phyloP scores from a whole-genome alignment of 1,140 invertebrate genomes.

The Ceratina calcarata region DNA sequence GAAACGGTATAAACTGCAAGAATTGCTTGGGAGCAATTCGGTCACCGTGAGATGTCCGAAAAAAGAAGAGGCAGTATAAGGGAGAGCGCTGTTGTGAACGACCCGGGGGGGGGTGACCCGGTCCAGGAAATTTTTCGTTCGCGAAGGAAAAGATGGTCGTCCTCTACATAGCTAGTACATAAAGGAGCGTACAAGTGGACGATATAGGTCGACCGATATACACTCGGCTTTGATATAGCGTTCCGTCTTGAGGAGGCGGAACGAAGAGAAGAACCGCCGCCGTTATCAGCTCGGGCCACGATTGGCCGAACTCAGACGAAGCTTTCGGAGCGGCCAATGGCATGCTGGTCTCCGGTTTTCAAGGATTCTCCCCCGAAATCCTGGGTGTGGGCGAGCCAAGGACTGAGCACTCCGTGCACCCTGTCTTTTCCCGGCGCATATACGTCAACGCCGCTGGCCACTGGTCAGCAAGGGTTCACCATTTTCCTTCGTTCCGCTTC shows the following conservation, averaged over 20 bases:
- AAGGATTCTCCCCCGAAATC: conserved; percentile 72
- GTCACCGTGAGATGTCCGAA: background rate
- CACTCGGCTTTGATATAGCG: conserved; percentile 54
- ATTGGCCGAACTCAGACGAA: conserved; percentile 74
- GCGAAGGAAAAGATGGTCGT: conserved; percentile 58
- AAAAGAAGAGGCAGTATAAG: conserved; percentile 8
- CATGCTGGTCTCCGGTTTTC: conserved; percentile 78
- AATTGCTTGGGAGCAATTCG: background rate
- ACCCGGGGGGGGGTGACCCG: conserved; percentile 33
- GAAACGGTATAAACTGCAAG: background rate
- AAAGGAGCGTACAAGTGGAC: conserved; percentile 36
- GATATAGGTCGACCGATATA: conserved; percentile 54
- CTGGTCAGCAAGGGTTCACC: conserved; percentile 52
- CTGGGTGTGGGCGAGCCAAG: conserved; percentile 52
- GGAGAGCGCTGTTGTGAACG: conserved; percentile 47
- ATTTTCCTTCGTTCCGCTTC: conserved; percentile 42
- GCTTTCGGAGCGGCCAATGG: conserved; percentile 75
- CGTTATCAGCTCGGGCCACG: conserved; percentile 76
- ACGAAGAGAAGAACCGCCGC: conserved; percentile 72
- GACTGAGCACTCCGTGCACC: conserved; percentile 19
- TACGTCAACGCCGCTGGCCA: conserved; percentile 64
- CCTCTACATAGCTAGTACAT: conserved; percentile 1
- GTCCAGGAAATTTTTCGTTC: conserved; percentile 44
- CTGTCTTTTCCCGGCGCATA: conserved; percentile 42
- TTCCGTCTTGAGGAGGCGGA: conserved; percentile 78